Evolutionary conservation across 2,888 invertebrate species (phyloP), one percentile per base, ranked within the genome.

Genomic region (Lepeophtheirus nordmannii): DNA sequence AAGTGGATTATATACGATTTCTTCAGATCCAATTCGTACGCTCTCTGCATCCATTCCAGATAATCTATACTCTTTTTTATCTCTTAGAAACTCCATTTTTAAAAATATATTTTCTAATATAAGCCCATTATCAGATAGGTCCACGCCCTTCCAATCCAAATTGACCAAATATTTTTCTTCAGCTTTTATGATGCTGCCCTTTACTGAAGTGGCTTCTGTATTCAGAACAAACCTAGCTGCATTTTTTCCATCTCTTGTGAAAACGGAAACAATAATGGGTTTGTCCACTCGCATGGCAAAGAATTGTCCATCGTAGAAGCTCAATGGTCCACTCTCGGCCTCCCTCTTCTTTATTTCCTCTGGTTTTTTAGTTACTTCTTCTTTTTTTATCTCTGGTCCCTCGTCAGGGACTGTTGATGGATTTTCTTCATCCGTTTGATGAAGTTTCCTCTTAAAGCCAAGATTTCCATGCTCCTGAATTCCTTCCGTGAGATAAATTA

Each of bases 241-340:
- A 17, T 60, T 23, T 14, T 22, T 17, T 22, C 60, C 37, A 37
- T 60, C 23, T 38, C 37, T 17, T 10, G 30, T 7, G 60, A 60
- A 20, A 22, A 23, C 60, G 30, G 60, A 60, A 7, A 60, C 30
- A 17, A 22, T 20, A 62, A 62, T 62, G 12, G 46, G 46, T n/a
- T 17, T n/a, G 3, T 53, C 30, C 9, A 63, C 20, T 53, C 38
- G 40, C 63, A 63, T 63, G 10, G 53, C 37, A 56, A 63, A 63
- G 63, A 46, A 22, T 23, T 63, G 22, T 17, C 63, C 63, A 30
- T 63, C 63, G 53, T 63, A 63, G 23, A 63, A 63, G 1, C 41
- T 10, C 12, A 22, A 30, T 10, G 63, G 63, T 14, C 63, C 63
- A 10, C 20, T 22, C 38, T 63, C 23, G 10, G 63, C 20, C 22